phyloP scores from a whole-genome alignment of 1,140 invertebrate species.

The Lerema accius region DNA sequence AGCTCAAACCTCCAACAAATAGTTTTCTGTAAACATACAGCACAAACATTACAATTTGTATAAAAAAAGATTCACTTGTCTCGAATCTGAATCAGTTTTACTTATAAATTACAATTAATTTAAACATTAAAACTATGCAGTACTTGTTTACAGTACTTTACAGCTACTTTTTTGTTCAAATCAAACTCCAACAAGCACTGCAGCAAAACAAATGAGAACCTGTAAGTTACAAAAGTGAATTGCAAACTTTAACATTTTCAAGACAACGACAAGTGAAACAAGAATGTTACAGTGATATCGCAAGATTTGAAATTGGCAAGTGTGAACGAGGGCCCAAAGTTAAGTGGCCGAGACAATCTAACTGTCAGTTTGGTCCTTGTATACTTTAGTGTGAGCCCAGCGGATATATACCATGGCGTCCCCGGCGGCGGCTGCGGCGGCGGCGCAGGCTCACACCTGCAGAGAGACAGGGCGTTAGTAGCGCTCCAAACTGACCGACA shows the following conservation, averaged over 20 bases:
- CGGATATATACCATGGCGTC: slow-evolving; percentile 86
- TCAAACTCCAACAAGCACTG: slow-evolving; percentile 84
- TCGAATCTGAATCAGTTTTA: slow-evolving; percentile 68
- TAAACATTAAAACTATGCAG: slow-evolving; percentile 83
- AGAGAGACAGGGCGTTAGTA: slow-evolving; percentile 83
- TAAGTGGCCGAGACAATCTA: slow-evolving; percentile 79
- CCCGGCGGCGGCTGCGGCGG: slow-evolving; percentile 79
- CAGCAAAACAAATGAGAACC: slow-evolving; percentile 83
- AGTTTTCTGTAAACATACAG: slow-evolving; percentile 94
- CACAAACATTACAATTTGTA: slow-evolving; percentile 59
- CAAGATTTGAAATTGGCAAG: slow-evolving; percentile 83
- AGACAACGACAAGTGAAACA: slow-evolving; percentile 73
- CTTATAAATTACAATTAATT: slow-evolving; percentile 78
- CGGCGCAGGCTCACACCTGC: slow-evolving; percentile 83
- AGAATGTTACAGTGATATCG: slow-evolving; percentile 80
- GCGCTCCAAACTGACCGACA: slow-evolving; percentile 78
- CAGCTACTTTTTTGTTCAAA: slow-evolving; percentile 81
- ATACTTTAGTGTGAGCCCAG: slow-evolving; percentile 84
- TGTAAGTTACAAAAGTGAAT: slow-evolving; percentile 82
- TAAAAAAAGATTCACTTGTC: slow-evolving; percentile 50
- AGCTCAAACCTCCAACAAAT: slow-evolving; percentile 98
- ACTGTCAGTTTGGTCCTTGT: slow-evolving; percentile 81
- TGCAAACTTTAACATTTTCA: slow-evolving; percentile 74
- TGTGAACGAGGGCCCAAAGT: slow-evolving; percentile 81
- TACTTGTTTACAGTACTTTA: slow-evolving; percentile 84